Conservation (phyloP, 2,113 vertebrate genomes). For the Hiodon tergisus region DNA sequence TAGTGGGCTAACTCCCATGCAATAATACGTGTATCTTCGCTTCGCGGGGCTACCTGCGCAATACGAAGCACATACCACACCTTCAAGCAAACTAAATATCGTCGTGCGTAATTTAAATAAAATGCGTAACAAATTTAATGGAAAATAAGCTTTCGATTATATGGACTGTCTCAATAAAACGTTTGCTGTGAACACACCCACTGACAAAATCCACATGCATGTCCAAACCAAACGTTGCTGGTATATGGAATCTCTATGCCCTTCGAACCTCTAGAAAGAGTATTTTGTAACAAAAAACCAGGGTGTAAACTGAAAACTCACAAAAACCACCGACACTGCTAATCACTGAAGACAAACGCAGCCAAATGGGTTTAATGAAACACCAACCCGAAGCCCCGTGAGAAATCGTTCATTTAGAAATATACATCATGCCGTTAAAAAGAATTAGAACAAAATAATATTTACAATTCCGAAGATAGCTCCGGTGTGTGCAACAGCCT, state of each 20-base stretch:
- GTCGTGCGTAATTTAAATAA: not conserved
- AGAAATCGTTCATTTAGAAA: conserved; percentile 7
- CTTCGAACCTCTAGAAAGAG: not conserved
- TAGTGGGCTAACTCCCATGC: not conserved
- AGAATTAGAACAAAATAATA: not conserved
- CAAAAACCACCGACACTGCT: not conserved
- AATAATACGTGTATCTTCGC: not conserved
- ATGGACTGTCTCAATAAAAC: not conserved
- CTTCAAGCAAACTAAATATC: not conserved
- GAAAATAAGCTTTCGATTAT: conserved; percentile 4
- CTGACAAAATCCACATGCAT: conserved; percentile 19
- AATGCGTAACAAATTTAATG: conserved; percentile 8
- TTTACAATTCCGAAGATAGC: not conserved
- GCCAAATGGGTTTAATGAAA: conserved; percentile 4
- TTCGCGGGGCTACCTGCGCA: not conserved
- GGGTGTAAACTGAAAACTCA: no score
- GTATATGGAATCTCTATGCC: conserved; percentile 4
- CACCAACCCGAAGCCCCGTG: conserved; percentile 4
- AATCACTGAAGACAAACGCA: conserved; percentile 5
- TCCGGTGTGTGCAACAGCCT: not conserved
- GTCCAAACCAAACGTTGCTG: conserved; percentile 9
- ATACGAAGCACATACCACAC: not conserved
- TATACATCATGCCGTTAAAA: not conserved
- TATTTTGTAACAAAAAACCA: not conserved
- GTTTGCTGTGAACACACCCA: conserved; percentile 17